Percentiles rank a stretch among this genome's conserved stretches.
Evolutionary conservation across 1,140 invertebrate species (phyloP).

Genomic region (Micrasema minimum): DNA sequence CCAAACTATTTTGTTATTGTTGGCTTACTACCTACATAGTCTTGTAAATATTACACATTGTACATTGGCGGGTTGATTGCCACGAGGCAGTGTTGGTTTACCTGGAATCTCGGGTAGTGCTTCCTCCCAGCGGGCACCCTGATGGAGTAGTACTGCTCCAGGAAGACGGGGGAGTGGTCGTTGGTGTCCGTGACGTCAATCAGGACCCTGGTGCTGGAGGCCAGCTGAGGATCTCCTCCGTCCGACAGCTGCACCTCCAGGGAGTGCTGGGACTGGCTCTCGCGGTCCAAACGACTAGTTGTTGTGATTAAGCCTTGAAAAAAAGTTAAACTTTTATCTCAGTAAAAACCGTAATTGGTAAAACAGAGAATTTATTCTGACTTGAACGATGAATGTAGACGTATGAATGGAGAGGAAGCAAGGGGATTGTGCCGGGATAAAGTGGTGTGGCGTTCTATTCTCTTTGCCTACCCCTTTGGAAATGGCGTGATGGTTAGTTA

Average conservation of each 20-base stretch:
- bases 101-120: no score
- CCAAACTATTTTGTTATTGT: not conserved
- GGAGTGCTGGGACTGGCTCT: conserved; percentile 81
- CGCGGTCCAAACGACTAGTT: conserved; percentile 79
- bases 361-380: no score
- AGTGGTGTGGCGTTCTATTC: no score
- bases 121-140: conserved; percentile 72
- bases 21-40: no score
- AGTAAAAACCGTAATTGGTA: no score
- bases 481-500: no score
- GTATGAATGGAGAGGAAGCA: not conserved
- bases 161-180: conserved; percentile 80
- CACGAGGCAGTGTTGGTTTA: no score
- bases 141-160: conserved; percentile 78
- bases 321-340: no score
- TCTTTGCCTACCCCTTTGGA: no score
- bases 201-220: conserved; percentile 83
- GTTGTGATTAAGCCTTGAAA: conserved; percentile 80
- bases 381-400: not conserved
- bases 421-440: no score
- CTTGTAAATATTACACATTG: no score
- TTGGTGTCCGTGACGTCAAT: conserved; percentile 83
- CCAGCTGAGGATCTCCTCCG: conserved; percentile 76
- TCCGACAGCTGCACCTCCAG: conserved; percentile 80
- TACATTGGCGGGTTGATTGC: no score